Percentiles rank a stretch among this genome's conserved stretches.
phyloP scores from a whole-genome alignment of 2,888 invertebrate genomes.

The Agrotis segetum region DNA sequence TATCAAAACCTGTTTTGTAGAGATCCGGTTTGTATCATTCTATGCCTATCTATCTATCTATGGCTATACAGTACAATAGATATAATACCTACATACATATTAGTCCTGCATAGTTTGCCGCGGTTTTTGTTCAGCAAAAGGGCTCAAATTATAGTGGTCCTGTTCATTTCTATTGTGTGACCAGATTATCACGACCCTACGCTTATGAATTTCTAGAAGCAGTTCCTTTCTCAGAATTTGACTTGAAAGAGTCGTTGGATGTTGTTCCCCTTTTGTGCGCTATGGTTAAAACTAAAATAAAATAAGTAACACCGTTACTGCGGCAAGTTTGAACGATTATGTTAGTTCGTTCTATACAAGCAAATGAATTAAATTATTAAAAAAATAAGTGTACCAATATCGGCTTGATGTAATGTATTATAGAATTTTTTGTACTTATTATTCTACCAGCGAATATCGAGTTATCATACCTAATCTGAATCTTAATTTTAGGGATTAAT shows the following conservation, averaged over 20 bases:
- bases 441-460: no score
- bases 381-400: no score
- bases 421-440: no score
- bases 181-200: neutral
- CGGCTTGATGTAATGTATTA: no score
- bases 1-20: conserved; percentile 39
- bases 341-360: no score
- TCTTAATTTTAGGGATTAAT: no score
- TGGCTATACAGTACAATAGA: neutral
- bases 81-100: neutral
- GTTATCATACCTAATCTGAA: no score
- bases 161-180: neutral
- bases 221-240: conserved; percentile 24
- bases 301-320: no score
- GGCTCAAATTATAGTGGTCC: neutral
- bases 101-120: neutral
- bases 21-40: conserved; percentile 52
- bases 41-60: neutral
- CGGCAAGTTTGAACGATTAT: no score
- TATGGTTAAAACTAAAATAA: conserved; percentile 2
- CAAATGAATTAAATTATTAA: no score
- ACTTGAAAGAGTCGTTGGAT: neutral
- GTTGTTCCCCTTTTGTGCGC: conserved; percentile 53
- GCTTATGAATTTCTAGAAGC: neutral
- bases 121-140: conserved; percentile 4